Conservation (phyloP, 2,113 vertebrate species). For the Platysteira castanea region DNA sequence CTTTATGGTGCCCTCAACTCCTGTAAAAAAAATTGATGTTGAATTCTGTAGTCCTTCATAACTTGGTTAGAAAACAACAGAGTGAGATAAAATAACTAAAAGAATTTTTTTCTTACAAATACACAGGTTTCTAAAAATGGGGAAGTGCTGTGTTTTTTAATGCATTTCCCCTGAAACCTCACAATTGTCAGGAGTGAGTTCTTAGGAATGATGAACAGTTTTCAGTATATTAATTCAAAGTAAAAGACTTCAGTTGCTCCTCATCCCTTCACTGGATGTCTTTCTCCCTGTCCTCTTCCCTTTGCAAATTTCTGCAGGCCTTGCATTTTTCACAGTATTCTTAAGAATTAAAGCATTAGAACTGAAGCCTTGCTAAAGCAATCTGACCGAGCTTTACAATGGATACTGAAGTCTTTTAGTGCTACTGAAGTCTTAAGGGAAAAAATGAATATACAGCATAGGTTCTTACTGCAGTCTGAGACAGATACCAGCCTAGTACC, state of each 20-base stretch:
- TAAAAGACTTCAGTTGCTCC: neutral
- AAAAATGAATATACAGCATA: neutral
- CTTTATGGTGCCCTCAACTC: neutral
- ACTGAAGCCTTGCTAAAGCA: neutral
- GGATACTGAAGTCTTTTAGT: neutral
- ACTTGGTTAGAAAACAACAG: neutral
- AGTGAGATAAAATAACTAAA: neutral
- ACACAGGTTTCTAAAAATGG: neutral
- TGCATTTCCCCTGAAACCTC: neutral
- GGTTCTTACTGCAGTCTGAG: neutral
- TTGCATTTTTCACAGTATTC: neutral
- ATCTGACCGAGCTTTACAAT: neutral
- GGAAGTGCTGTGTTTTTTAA: neutral
- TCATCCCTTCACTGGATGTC: neutral
- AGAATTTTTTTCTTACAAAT: neutral
- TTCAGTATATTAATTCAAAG: neutral
- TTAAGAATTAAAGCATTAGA: neutral
- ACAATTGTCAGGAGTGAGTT: neutral
- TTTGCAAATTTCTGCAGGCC: neutral
- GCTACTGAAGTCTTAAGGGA: no score
- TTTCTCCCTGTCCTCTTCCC: neutral
- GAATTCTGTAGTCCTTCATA: neutral
- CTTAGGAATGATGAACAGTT: neutral
- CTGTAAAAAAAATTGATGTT: neutral
- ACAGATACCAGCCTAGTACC: accelerated